These are phyloP conservation scores for Nyctereutes procyonoides DNA, from an alignment of 2,113 vertebrate genomes.

Conservation along the genomic window DNA sequence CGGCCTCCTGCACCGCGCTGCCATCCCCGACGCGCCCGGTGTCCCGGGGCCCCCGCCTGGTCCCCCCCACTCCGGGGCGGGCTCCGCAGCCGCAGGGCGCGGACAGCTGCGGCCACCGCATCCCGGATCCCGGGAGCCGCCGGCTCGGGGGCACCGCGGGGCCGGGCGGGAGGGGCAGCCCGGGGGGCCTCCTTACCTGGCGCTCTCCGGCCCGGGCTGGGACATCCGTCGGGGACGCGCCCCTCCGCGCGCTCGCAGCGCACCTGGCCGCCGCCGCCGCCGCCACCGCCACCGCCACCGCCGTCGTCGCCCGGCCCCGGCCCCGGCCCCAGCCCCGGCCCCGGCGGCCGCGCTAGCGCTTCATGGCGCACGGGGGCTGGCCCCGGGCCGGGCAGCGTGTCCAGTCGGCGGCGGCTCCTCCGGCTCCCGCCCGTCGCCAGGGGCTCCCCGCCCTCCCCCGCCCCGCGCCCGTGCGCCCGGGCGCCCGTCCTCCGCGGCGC, in stretches of 20 bases:
- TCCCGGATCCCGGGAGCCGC: neutral
- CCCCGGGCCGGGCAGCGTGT: slow-evolving; percentile 65
- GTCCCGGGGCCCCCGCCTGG: neutral
- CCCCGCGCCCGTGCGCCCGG: slow-evolving; percentile 52
- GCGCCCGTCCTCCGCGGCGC: slow-evolving; percentile 63
- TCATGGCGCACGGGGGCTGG: slow-evolving; percentile 73
- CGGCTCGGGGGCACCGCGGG: neutral
- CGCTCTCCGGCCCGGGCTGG: slow-evolving; percentile 61
- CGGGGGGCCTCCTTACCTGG: slow-evolving; percentile 59
- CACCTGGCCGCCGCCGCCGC: slow-evolving; percentile 67
- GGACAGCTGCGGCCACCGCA: slow-evolving; percentile 27
- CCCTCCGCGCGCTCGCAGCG: slow-evolving; percentile 43
- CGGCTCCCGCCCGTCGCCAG: slow-evolving; percentile 52
- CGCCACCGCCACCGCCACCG: neutral
- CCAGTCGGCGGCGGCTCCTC: slow-evolving; percentile 61
- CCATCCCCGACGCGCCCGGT: neutral
- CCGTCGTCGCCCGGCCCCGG: neutral
- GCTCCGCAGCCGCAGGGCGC: neutral
- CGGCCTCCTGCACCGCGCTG: neutral
- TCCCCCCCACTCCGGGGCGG: neutral
- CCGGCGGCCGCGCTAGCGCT: slow-evolving; percentile 63
- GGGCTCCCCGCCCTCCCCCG: slow-evolving; percentile 69
- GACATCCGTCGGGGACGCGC: slow-evolving; percentile 64
- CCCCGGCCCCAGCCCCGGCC: slow-evolving; percentile 20
- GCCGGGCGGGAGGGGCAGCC: too few relatives aligned